Conservation (phyloP, 2,797 vertebrate species). For the Bradypodion pumilum region DNA sequence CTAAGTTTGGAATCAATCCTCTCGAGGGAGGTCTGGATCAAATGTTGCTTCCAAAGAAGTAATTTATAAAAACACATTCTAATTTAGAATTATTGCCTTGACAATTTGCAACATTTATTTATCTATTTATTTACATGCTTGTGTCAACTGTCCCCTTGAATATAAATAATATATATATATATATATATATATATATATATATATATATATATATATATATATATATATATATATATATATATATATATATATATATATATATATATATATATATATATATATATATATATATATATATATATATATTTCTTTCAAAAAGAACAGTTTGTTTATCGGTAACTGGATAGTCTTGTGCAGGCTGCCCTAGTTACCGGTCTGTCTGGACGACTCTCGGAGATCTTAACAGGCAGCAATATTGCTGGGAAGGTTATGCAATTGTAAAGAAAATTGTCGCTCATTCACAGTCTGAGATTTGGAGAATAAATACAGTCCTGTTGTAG, state of each 20-base stretch:
- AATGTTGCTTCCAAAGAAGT: background rate
- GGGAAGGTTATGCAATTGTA: constrained; percentile 7
- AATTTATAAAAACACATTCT: background rate
- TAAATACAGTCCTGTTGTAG: constrained; percentile 4
- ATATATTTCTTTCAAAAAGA: no score
- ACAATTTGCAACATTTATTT: background rate
- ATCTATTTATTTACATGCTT: background rate
- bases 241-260: no score
- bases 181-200: no score
- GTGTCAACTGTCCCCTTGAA: background rate
- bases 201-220: no score
- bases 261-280: no score
- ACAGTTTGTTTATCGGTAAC: constrained; percentile 4
- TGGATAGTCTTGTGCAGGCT: constrained; percentile 15
- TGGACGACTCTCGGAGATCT: background rate
- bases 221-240: no score
- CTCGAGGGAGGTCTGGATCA: background rate
- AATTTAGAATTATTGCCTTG: background rate
- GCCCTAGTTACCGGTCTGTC: background rate
- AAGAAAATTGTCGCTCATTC: constrained; percentile 26
- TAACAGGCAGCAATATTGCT: background rate
- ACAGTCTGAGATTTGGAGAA: background rate
- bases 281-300: no score
- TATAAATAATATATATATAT: no score
- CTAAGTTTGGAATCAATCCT: background rate